These are phyloP conservation scores for Tangara arthus DNA, from an alignment of 2,797 vertebrate genomes.

Conservation along the genomic window DNA sequence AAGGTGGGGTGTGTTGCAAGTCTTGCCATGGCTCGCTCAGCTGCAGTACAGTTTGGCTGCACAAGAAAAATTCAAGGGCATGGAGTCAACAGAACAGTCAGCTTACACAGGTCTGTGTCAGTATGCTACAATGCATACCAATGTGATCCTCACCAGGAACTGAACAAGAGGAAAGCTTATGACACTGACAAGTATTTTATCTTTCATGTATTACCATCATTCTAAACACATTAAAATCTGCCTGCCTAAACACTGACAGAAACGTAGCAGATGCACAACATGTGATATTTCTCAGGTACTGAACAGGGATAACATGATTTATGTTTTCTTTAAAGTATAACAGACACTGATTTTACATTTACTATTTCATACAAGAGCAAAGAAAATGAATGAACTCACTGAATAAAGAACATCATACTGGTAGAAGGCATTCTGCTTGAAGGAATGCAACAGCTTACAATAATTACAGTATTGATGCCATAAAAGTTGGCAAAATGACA, in stretches of 20 bases:
- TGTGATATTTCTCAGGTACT: not conserved
- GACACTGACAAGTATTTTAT: not conserved
- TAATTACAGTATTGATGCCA: not conserved
- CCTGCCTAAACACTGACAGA: not conserved
- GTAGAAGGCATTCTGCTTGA: not conserved
- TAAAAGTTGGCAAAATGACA: not conserved
- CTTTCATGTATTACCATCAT: not conserved
- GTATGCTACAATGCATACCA: not conserved
- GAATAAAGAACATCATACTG: not conserved
- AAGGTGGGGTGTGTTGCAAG: constrained; percentile 86
- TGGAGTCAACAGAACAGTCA: not conserved
- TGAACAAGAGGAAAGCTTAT: not conserved
- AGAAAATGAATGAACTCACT: not conserved
- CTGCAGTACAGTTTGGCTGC: constrained; percentile 78
- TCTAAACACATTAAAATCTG: not conserved
- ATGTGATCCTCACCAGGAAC: not conserved
- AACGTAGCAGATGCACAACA: accelerated
- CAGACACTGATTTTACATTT: not conserved
- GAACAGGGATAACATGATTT: not conserved
- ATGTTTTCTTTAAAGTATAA: not conserved
- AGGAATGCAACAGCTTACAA: not conserved
- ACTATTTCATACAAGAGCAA: not conserved
- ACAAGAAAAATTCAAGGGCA: not conserved
- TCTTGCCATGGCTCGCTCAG: constrained; percentile 85
- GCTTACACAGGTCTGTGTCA: not conserved